Percentiles rank a stretch among this genome's conserved stretches.
These are phyloP conservation scores for Epinotia demarniana DNA, from an alignment of 2,888 invertebrate genomes.

Conservation along the genomic window DNA sequence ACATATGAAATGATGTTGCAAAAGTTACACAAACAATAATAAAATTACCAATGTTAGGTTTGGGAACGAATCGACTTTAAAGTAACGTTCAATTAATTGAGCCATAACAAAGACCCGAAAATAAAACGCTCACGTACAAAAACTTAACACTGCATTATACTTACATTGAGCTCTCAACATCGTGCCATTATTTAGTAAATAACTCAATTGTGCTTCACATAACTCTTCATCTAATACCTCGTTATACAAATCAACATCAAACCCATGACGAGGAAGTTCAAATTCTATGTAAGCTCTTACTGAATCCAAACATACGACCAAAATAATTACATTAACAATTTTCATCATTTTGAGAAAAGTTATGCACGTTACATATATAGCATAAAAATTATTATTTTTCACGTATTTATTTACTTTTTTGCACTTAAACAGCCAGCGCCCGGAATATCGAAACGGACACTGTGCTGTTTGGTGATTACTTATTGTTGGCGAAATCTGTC, in stretches of 20 bases:
- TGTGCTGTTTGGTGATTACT: not conserved
- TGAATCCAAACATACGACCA: not conserved
- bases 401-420: too few species aligned
- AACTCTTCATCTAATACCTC: conserved; percentile 17
- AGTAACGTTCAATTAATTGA: too few species aligned
- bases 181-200: conserved; percentile 9
- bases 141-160: not conserved
- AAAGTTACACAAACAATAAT: too few species aligned
- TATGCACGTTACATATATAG: not conserved
- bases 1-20: too few species aligned
- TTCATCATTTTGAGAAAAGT: conserved; percentile 3
- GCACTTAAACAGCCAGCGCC: not conserved
- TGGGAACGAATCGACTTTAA: too few species aligned
- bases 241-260: conserved; percentile 11
- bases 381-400: too few species aligned
- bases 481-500: not conserved
- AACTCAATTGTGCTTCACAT: conserved; percentile 30
- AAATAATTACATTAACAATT: not conserved
- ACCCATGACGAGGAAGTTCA: conserved; percentile 6
- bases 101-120: not conserved
- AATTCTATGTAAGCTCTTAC: conserved; percentile 19
- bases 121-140: not conserved
- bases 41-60: too few species aligned
- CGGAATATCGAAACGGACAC: not conserved
- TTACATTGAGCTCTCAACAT: conserved; percentile 22